Base-by-base conservation (phyloP, 2,888 invertebrate genomes). In the Diogma glabrata region DNA sequence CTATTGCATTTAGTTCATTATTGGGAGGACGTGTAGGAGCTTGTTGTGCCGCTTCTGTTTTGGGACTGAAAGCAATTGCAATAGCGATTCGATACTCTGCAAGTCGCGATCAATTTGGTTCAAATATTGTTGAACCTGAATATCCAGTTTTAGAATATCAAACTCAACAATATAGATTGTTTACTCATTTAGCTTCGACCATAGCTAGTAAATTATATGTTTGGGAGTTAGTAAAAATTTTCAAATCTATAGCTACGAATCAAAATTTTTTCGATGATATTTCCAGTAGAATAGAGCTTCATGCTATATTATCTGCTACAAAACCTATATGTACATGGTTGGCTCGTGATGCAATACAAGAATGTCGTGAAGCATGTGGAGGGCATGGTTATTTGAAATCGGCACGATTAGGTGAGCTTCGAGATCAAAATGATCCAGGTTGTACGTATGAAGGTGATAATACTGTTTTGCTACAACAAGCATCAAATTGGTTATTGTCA, bases 291-390 rank as follows among this genome's bases (percentile, higher is more conserved):
- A 72, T 81, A 57, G 87, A 87, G 70, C 69, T 87, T 43, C 89
- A 89, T 65, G 87, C 83, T 17, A 63, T 89, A 14, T 87, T 87
- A 0, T 85, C 83, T 1, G 82, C 83, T 3, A 72, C 75, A 2
- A 89, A 89, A 66, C 85, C 89, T 0, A 65, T 90, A 17, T 79
- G 85, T 58, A 82, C 89, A 0, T 97, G 96, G 96, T 69, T 79
- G 2, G 82, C 87, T 22, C 75, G 87, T 33, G 89, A 92, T 71
- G 87, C 82, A 16, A 86, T 95, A 55, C 94, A 95, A 71, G 89
- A 92, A 69, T 90, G 90, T 60, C 74, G 96, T 53, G 95, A 95
- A 71, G 86, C 90, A 1, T 94, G 95, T 64, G 96, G 93, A 3
- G 96, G 96, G 6, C 95, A 96, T 69, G 96, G 96, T 0, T 96